These are phyloP conservation scores for Xenops minutus DNA, from an alignment of 2,797 vertebrate genomes.

Conservation along the genomic window DNA sequence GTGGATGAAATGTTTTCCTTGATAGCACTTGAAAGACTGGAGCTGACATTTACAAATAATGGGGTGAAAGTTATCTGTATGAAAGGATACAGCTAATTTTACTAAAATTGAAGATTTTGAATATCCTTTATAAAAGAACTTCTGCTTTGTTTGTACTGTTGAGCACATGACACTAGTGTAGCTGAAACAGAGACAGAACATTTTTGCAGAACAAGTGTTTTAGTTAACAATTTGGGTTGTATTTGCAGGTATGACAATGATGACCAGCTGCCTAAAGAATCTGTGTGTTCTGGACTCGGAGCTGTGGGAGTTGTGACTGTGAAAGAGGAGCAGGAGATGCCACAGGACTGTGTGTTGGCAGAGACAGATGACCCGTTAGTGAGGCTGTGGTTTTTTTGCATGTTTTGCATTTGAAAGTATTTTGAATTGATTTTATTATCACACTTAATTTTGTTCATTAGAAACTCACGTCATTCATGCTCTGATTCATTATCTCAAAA, in stretches of 20 bases:
- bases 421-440: background rate
- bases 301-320: background rate
- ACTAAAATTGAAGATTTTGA: background rate
- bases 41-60: background rate
- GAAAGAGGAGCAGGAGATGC: background rate
- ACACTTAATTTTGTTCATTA: background rate
- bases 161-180: background rate
- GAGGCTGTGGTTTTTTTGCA: background rate
- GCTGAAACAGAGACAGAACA: background rate
- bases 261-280: background rate
- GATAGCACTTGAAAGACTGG: background rate
- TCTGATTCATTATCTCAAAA: background rate
- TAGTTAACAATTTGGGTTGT: background rate
- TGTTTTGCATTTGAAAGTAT: background rate
- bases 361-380: constrained; percentile 12
- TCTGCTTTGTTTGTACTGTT: background rate
- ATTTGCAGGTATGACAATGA: background rate
- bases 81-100: background rate
- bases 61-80: background rate
- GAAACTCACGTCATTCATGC: background rate
- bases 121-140: background rate
- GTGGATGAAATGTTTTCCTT: background rate
- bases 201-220: background rate
- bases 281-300: background rate
- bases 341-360: accelerated